Base-by-base conservation (phyloP, 2,888 invertebrate genomes). In the Limnephilus marmoratus region DNA sequence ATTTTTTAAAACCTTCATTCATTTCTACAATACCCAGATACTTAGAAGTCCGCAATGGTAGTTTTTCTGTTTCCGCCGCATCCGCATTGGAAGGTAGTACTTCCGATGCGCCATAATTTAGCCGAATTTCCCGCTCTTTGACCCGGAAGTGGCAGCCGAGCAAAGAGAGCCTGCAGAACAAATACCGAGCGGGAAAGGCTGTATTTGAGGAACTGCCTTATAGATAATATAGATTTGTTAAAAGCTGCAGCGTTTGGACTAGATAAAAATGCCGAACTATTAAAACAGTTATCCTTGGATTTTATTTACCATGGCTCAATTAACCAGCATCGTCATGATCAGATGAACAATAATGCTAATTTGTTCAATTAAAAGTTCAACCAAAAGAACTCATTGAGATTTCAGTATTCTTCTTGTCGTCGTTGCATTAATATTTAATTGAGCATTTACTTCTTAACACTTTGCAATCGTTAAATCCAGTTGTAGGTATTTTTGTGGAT, bases 141-240 rank as follows among this genome's bases (percentile, higher is more conserved):
- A 41, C 37, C 85, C 85, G 85, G n/a, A 85, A 85, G 41, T 85
- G 85, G 37, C 37, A 85, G 85, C 24, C 41, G n/a, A 85, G 85
- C 85, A 41, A 41, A 85, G 37, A n/a, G 68, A n/a, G 85, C 41
- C 85, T 85, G 37, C 85, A 85, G 85, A 85, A 85, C 85, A 85
- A 85, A 85, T 45, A 85, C 82, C 15, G 31, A 34, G 9, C 34
- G 82, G 82, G 34, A 83, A 34, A 82, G 82, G 82, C 34, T 83
- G 7, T 83, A 37, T 83, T 83, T 83, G 82, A 83, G 18, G 31
- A 34, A 34, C 34, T 83, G 34, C 34, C 24, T 31, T 18, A 34
- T 68, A 68, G 68, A n/a, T 24, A 7, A n/a, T 24, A 7, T 37
- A 15, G 34, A 83, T 83, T 24, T 34, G 82, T 83, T 83, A 83